These are phyloP conservation scores for Bradypus variegatus DNA, from an alignment of 2,797 vertebrate species.

Conservation along the genomic window DNA sequence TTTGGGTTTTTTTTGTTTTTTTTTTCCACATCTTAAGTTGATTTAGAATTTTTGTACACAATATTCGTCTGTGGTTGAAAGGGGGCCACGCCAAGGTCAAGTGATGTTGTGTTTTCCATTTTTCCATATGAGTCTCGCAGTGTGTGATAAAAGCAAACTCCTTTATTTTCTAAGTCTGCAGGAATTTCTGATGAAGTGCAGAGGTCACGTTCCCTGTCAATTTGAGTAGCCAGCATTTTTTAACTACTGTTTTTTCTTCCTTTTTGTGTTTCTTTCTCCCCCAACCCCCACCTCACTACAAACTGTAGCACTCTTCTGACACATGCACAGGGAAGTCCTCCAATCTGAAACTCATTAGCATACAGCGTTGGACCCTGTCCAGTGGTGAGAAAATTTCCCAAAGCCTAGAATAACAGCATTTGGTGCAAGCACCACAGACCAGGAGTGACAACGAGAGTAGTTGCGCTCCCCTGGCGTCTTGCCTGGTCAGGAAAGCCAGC, in stretches of 20 bases:
- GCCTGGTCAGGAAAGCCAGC: conserved; percentile 74
- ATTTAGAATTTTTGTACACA: conserved; percentile 80
- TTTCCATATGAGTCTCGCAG: conserved; percentile 84
- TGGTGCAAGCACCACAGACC: conserved; percentile 72
- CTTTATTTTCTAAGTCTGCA: conserved; percentile 79
- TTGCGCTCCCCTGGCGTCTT: conserved; percentile 65
- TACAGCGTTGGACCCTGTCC: conserved; percentile 83
- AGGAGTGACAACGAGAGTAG: conserved; percentile 77
- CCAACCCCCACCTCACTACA: conserved; percentile 21
- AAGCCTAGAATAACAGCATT: conserved; percentile 76
- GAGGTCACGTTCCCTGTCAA: conserved; percentile 82
- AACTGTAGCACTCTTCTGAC: conserved; percentile 80
- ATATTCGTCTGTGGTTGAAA: conserved; percentile 77
- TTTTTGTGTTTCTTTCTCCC: conserved; percentile 36
- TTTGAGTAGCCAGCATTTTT: conserved; percentile 75
- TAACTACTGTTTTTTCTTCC: conserved; percentile 76
- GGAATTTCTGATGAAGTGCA: conserved; percentile 87
- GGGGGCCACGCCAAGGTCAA: conserved; percentile 85
- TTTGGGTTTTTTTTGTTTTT: conserved; percentile 44
- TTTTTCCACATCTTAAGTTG: conserved; percentile 75
- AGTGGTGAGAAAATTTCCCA: conserved; percentile 79
- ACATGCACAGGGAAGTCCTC: conserved; percentile 77
- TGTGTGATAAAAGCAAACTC: conserved; percentile 82
- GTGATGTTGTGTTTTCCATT: conserved; percentile 91
- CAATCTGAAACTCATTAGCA: conserved; percentile 94